Percentiles rank a stretch among this genome's conserved stretches.
Evolutionary conservation across 2,113 vertebrate species (phyloP).

Genomic region (Solea senegalensis): DNA sequence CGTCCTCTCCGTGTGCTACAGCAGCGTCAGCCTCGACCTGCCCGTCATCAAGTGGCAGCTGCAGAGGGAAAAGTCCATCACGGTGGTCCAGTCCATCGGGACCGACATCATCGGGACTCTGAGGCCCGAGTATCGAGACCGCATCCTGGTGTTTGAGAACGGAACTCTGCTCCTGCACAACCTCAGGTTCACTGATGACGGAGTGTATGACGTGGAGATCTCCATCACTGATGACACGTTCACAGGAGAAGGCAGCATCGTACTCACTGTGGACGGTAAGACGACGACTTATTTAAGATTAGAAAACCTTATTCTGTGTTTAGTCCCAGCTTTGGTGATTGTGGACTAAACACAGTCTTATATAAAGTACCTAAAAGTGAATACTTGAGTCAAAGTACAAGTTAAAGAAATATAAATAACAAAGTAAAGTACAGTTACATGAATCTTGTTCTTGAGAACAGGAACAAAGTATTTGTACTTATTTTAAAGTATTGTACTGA

Average conservation of each 20-base stretch:
- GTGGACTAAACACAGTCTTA: not conserved
- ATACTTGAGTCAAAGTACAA: too few species aligned
- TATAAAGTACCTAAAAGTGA: too few species aligned
- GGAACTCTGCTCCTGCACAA: slow-evolving; percentile 93
- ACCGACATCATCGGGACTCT: slow-evolving; percentile 93
- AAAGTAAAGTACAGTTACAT: too few species aligned
- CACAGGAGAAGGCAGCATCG: slow-evolving; percentile 91
- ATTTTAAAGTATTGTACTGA: not conserved
- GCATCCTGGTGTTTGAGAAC: slow-evolving; percentile 93
- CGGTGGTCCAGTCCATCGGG: slow-evolving; percentile 93
- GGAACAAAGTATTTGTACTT: too few species aligned
- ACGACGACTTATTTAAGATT: not conserved
- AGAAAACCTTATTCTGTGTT: too few species aligned
- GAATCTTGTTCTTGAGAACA: too few species aligned
- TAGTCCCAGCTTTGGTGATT: not conserved
- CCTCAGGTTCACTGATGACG: slow-evolving; percentile 88
- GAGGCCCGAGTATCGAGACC: slow-evolving; percentile 90
- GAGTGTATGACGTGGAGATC: slow-evolving; percentile 93
- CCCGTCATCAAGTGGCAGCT: slow-evolving; percentile 97
- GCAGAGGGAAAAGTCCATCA: slow-evolving; percentile 89
- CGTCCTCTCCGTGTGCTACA: slow-evolving; percentile 90
- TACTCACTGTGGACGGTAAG: slow-evolving; percentile 94
- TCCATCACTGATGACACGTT: slow-evolving; percentile 96
- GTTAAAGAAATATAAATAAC: too few species aligned
- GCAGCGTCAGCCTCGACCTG: slow-evolving; percentile 87